These are phyloP conservation scores for Steinernema scapterisci DNA, from an alignment of 2,888 invertebrate genomes.

Conservation along the genomic window DNA sequence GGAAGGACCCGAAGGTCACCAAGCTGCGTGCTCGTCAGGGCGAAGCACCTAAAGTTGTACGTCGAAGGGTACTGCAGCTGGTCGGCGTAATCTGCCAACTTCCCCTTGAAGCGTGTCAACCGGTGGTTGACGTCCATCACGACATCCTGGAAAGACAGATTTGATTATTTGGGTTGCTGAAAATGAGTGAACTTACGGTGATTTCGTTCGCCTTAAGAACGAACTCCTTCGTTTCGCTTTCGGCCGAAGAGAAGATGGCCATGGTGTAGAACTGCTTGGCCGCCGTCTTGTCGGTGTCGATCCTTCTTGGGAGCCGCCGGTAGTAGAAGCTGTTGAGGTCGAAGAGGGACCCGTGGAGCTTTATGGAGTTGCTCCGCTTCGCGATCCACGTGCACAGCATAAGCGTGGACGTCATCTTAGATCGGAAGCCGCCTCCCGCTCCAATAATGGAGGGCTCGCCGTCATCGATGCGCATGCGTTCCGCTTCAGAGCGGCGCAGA, in stretches of 20 bases:
- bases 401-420: not conserved
- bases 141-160: not conserved
- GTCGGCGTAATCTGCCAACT: not conserved
- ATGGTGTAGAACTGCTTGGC: constrained; percentile 7
- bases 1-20: not conserved
- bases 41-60: constrained; percentile 19
- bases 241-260: not conserved
- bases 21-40: not conserved
- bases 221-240: not conserved
- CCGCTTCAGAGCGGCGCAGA: constrained; percentile 1
- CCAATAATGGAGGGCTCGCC: constrained; percentile 18
- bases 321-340: constrained; percentile 14
- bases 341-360: constrained; percentile 1
- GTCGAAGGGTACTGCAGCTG: constrained; percentile 22
- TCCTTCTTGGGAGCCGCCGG: not conserved
- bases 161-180: not conserved
- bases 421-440: constrained; percentile 6
- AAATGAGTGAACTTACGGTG: not conserved
- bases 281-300: not conserved
- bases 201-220: not conserved
- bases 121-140: not conserved
- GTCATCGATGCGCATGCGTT: not conserved
- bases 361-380: not conserved
- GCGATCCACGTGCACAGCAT: constrained; percentile 7
- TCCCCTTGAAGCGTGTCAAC: constrained; percentile 9